phyloP scores from a whole-genome alignment of 2,797 vertebrate genomes.

The Sebastes kiyomatsui region DNA sequence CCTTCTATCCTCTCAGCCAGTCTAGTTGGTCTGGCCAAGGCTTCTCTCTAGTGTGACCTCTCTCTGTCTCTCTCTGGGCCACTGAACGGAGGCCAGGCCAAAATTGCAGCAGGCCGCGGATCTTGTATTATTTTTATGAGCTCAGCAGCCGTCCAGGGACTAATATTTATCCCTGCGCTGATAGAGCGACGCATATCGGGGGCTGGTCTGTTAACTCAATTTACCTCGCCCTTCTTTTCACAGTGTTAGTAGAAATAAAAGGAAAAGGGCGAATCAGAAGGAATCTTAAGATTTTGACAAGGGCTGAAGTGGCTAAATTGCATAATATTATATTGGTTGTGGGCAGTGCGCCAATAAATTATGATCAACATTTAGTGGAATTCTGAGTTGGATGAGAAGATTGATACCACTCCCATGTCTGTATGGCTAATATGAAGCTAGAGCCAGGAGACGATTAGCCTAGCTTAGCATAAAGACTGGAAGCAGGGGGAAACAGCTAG shows the following conservation, averaged over 20 bases:
- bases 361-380: background rate
- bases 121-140: constrained; percentile 80
- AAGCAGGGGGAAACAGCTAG: background rate
- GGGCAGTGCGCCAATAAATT: background rate
- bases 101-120: constrained; percentile 53
- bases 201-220: constrained; percentile 73
- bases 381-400: background rate
- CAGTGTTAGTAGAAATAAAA: constrained; percentile 4
- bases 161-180: constrained; percentile 71
- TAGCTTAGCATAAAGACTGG: background rate
- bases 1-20: constrained; percentile 15
- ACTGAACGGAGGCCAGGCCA: constrained; percentile 62
- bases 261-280: background rate
- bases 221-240: constrained; percentile 38
- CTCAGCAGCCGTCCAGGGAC: constrained; percentile 72
- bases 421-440: background rate
- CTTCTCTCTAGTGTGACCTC: constrained; percentile 47
- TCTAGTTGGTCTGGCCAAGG: constrained; percentile 32
- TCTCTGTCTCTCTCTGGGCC: constrained; percentile 44
- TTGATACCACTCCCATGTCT: background rate
- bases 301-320: background rate
- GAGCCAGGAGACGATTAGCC: background rate
- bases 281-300: background rate
- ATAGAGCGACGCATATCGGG: constrained; percentile 62
- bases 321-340: background rate